Evolutionary conservation across 2,797 vertebrate genomes (phyloP), one percentile per base, ranked within the genome.

Genomic region (Mormyrops boulengeri): DNA sequence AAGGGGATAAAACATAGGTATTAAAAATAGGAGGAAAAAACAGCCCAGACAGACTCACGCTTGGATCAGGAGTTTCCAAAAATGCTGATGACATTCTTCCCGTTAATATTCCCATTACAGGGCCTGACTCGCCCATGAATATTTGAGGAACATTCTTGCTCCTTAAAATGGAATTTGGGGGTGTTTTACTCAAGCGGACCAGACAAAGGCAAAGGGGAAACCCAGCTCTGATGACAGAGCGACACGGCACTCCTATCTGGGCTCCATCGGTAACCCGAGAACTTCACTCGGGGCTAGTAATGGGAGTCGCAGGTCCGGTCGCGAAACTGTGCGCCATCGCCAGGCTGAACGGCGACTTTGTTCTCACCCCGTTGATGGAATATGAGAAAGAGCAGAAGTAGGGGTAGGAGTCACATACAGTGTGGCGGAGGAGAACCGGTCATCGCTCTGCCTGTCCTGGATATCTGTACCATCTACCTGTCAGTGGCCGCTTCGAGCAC

Each of bases 351-450:
- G 88, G 92, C 89, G 60, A 89, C 91, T 91, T 91, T 90, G 86
- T 93, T 93, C 50, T 85, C 89, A 91, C 93, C 52, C 30, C 80
- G 88, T 91, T 49, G 52, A 34, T 90, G 90, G 62, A 90, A 92
- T 53, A 88, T 26, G 89, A 92, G 91, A 92, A 84, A 88, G 41
- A 62, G n/a, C 26, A 52, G 85, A 30, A 88, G 94, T 91, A 92
- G 84, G 92, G 93, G 92, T 95, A 94, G 92, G 90, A 93, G 93
- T 95, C 95, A 95, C 92, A 92, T 52, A 84, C 41, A 22, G n/a
- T 92, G 88, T 55, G n/a, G 49, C 4, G 66, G 30, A 22, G 50
- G 60, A 69, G 90, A 89, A 90, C 62, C 57, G 86, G 52, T 92
- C 92, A 92, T 90, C 88, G 92, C 92, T 93, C 93, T 88, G 77